These are phyloP conservation scores for Aspidiotus rigidus DNA, from an alignment of 2,888 invertebrate genomes.

Conservation along the genomic window DNA sequence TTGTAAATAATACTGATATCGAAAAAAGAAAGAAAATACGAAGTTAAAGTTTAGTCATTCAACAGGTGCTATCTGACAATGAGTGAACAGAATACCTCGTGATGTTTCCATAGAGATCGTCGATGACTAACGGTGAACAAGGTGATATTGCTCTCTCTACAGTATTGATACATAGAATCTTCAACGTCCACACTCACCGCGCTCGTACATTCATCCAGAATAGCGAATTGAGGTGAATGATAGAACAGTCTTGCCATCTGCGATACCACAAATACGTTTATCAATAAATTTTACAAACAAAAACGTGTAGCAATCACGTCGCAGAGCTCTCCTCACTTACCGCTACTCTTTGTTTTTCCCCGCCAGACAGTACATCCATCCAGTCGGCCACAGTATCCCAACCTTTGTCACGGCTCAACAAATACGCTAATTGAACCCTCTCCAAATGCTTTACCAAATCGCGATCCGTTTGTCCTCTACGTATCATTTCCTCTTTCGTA, in stretches of 20 bases:
- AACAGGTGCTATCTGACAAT: background rate
- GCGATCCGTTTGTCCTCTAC: conserved; percentile 66
- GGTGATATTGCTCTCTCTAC: conserved; percentile 78
- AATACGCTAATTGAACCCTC: conserved; percentile 73
- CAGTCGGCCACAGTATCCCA: conserved; percentile 93
- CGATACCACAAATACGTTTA: background rate
- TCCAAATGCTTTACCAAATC: conserved; percentile 68
- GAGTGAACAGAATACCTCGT: conserved; percentile 54
- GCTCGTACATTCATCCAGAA: conserved; percentile 96
- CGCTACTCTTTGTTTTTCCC: conserved; percentile 95
- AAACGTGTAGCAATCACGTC: background rate
- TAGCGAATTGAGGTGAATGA: conserved; percentile 96
- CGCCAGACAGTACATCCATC: conserved; percentile 97
- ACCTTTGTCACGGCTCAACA: conserved; percentile 73
- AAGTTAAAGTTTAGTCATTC: background rate
- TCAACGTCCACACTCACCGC: conserved; percentile 98
- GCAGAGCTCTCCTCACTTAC: conserved; percentile 45
- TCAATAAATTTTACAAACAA: conserved; percentile 5
- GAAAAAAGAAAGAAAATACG: background rate
- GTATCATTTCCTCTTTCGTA: conserved; percentile 70
- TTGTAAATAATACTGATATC: conserved; percentile 68
- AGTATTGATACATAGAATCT: conserved; percentile 92
- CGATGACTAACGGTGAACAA: conserved; percentile 96
- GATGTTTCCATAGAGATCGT: conserved; percentile 93
- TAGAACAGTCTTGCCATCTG: conserved; percentile 95